phyloP scores from a whole-genome alignment of 1,140 invertebrate genomes.

The Drosophila erecta region DNA sequence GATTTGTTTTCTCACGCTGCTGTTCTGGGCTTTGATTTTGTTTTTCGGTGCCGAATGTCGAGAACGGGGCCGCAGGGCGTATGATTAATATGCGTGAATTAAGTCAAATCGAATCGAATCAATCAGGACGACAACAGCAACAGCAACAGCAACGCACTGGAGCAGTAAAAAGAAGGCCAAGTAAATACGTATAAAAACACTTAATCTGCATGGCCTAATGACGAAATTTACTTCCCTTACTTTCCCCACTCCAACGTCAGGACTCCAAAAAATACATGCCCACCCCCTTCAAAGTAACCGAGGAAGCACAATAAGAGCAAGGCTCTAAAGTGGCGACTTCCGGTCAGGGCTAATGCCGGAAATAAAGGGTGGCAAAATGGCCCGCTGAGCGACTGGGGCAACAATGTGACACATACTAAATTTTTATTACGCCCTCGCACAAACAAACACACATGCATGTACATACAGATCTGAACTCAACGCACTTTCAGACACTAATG shows the following conservation, averaged over 20 bases:
- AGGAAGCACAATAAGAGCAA: conserved; percentile 28
- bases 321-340: conserved; percentile 75
- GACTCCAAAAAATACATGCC: not conserved
- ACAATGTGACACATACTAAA: conserved; percentile 82
- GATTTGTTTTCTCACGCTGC: conserved; percentile 5
- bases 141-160: not conserved
- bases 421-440: conserved; percentile 64
- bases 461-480: conserved; percentile 4
- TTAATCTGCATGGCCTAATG: conserved; percentile 69
- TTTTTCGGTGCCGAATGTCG: not conserved
- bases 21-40: conserved; percentile 43
- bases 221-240: conserved; percentile 49
- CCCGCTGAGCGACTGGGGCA: conserved; percentile 17
- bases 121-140: conserved; percentile 53
- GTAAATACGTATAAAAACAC: conserved; percentile 33
- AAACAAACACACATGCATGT: not conserved
- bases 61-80: conserved; percentile 51
- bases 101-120: conserved; percentile 82
- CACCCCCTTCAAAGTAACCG: not conserved
- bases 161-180: conserved; percentile 24
- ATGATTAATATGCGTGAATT: conserved; percentile 82
- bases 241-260: no score
- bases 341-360: conserved; percentile 60
- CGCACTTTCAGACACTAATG: conserved; percentile 63
- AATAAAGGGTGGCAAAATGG: conserved; percentile 12